Evolutionary conservation across 2,113 vertebrate genomes (phyloP).

Genomic region (Xiphorhynchus elegans): DNA sequence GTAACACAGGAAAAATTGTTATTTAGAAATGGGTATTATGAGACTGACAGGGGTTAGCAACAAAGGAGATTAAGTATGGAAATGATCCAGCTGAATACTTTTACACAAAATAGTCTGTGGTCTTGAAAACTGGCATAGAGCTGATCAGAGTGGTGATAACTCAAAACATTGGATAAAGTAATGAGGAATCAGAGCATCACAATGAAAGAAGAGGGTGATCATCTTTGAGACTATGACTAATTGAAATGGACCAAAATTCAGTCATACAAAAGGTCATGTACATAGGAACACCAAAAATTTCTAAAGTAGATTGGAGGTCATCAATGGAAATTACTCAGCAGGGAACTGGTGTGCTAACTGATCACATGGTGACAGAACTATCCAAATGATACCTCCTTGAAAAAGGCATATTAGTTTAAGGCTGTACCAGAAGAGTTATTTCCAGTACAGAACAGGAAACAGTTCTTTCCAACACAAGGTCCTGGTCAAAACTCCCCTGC

Average conservation of each 20-base stretch:
- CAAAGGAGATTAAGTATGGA: background rate
- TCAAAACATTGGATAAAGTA: background rate
- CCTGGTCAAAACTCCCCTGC: background rate
- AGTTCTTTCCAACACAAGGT: background rate
- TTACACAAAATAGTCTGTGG: background rate
- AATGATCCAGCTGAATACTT: background rate
- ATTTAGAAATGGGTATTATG: background rate
- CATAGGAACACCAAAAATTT: background rate
- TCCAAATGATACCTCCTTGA: fast-evolving
- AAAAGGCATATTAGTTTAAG: background rate
- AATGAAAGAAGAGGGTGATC: background rate
- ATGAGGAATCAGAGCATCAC: background rate
- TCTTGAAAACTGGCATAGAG: background rate
- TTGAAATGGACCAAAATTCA: background rate
- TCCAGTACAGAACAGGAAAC: background rate
- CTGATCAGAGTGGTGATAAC: background rate
- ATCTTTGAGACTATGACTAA: background rate
- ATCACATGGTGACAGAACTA: background rate
- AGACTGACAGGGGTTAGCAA: background rate
- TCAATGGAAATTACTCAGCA: background rate
- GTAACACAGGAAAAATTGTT: background rate
- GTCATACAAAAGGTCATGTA: background rate
- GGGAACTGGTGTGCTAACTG: background rate
- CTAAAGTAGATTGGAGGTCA: background rate
- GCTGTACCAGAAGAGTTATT: background rate